Percentiles rank a stretch among this genome's conserved stretches.
These are phyloP conservation scores for Urechis unicinctus DNA, from an alignment of 2,888 invertebrate species.

Conservation along the genomic window DNA sequence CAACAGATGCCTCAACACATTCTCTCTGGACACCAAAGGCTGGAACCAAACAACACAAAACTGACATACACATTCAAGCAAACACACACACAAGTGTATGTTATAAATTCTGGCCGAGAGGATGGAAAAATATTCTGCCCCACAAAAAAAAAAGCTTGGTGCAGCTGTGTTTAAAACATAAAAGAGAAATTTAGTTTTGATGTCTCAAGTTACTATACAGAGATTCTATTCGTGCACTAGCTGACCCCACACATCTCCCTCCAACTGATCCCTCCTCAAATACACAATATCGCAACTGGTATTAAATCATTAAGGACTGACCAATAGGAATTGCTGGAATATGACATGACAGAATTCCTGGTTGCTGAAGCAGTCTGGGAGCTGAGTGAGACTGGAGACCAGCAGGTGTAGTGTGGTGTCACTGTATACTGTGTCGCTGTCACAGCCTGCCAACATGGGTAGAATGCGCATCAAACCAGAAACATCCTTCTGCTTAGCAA, in stretches of 20 bases:
- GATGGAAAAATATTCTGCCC: not conserved
- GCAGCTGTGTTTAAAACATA: too few species aligned
- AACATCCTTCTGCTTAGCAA: slow-evolving; percentile 70
- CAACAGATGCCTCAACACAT: slow-evolving; percentile 83
- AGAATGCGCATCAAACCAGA: slow-evolving; percentile 74
- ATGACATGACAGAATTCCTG: slow-evolving; percentile 92
- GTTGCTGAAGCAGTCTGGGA: slow-evolving; percentile 85
- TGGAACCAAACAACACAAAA: slow-evolving; percentile 6
- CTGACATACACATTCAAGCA: not conserved
- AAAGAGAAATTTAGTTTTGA: too few species aligned
- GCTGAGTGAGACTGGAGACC: slow-evolving; percentile 74
- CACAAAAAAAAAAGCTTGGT: too few species aligned
- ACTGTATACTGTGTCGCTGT: slow-evolving; percentile 86
- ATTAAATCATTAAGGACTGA: slow-evolving; percentile 18
- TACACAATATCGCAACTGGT: not conserved
- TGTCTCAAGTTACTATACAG: too few species aligned
- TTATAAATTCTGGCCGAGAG: not conserved
- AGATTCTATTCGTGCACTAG: too few species aligned
- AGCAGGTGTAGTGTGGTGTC: slow-evolving; percentile 91
- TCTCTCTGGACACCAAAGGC: slow-evolving; percentile 76
- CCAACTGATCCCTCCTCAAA: too few species aligned
- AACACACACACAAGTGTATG: not conserved
- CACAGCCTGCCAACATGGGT: slow-evolving; percentile 77
- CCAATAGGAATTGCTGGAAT: slow-evolving; percentile 92
- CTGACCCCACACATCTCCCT: too few species aligned